Percentiles rank a stretch among this genome's conserved stretches.
phyloP scores from a whole-genome alignment of 2,797 vertebrate genomes.

The Gila robusta region DNA sequence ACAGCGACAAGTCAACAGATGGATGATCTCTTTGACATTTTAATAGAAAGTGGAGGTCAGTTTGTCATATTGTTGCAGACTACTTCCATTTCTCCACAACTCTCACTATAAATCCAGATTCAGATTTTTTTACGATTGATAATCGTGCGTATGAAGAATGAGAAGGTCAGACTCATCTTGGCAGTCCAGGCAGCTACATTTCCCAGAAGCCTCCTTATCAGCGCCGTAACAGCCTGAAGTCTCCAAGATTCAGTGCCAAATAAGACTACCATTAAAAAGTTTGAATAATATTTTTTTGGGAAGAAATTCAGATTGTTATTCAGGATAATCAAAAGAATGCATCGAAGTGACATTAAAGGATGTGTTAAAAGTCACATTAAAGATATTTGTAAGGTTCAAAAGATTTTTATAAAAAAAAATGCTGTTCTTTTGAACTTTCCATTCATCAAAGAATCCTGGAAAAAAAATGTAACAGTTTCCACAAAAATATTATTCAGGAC shows the following conservation, averaged over 20 bases:
- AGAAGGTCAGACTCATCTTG: neutral
- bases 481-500: no score
- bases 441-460: neutral
- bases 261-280: neutral
- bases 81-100: neutral
- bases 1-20: constrained; percentile 95
- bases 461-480: no score
- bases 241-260: neutral
- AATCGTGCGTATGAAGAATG: neutral
- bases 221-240: neutral
- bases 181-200: neutral
- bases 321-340: neutral
- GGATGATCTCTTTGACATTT: constrained; percentile 98
- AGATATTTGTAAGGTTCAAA: neutral
- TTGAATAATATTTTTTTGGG: neutral
- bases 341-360: neutral
- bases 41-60: constrained; percentile 97
- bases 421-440: neutral
- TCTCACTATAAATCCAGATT: neutral
- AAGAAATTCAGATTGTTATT: neutral
- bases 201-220: neutral
- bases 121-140: neutral
- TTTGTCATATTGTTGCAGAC: neutral
- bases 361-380: neutral
- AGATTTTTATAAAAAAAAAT: neutral